Evolutionary conservation across 64 coral and sea anemone species (phyloP).

Genomic region (Pocillopora verrucosa): DNA sequence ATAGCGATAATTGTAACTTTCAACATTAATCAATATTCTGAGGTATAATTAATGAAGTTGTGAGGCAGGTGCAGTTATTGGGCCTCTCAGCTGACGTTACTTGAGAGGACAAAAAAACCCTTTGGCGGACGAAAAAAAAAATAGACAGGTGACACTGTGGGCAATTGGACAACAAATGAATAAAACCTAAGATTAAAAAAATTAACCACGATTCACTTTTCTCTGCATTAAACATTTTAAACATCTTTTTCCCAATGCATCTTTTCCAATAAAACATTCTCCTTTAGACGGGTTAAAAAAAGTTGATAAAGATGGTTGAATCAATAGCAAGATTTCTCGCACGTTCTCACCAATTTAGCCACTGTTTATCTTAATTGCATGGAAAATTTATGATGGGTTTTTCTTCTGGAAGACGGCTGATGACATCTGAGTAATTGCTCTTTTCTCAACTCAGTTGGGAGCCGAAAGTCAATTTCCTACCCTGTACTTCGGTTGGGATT

Average conservation of each 20-base stretch:
- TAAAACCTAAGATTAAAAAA: neutral
- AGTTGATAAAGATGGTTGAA: slow-evolving; percentile 4
- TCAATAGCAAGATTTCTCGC: slow-evolving; percentile 21
- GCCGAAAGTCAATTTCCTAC: slow-evolving; percentile 42
- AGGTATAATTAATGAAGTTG: slow-evolving; percentile 39
- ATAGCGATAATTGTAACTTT: slow-evolving; percentile 31
- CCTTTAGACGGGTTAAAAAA: neutral
- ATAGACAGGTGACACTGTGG: neutral
- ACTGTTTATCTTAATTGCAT: slow-evolving; percentile 3
- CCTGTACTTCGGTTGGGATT: neutral
- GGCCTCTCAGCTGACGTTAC: slow-evolving; percentile 13
- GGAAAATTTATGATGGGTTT: neutral
- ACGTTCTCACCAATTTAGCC: neutral
- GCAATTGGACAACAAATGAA: neutral
- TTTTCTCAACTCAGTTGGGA: slow-evolving; percentile 17
- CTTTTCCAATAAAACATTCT: neutral
- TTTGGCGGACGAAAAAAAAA: neutral
- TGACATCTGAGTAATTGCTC: slow-evolving; percentile 37
- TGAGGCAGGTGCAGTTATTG: slow-evolving; percentile 7
- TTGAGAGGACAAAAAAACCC: neutral
- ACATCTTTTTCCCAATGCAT: neutral
- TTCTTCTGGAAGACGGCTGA: neutral
- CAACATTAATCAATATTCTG: slow-evolving; percentile 42
- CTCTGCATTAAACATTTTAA: neutral
- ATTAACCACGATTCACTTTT: neutral